These are phyloP conservation scores for Molanna angustata DNA, from an alignment of 2,888 invertebrate species.

Conservation along the genomic window DNA sequence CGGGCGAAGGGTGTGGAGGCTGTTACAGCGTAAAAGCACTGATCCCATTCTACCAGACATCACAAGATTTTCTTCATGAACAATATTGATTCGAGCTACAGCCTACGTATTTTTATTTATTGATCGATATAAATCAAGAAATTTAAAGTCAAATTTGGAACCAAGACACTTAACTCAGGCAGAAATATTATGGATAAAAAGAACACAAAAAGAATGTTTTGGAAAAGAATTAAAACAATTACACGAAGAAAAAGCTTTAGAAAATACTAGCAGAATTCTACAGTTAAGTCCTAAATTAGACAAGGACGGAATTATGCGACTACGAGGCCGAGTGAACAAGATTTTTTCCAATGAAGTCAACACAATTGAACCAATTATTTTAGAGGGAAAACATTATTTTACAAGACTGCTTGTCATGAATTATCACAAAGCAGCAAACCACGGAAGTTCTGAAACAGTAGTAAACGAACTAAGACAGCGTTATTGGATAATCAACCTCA, in stretches of 20 bases:
- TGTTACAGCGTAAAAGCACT: too few relatives aligned
- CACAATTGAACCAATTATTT: slow-evolving; percentile 24
- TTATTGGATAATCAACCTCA: slow-evolving; percentile 31
- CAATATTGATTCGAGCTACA: not conserved
- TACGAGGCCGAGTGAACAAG: not conserved
- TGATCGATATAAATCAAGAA: not conserved
- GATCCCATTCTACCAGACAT: not conserved
- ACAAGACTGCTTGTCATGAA: slow-evolving; percentile 28
- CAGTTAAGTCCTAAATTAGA: not conserved
- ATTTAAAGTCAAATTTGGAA: too few relatives aligned
- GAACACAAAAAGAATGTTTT: not conserved
- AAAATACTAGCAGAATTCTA: not conserved
- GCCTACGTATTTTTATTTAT: not conserved
- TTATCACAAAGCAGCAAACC: not conserved
- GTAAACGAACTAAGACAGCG: slow-evolving; percentile 33
- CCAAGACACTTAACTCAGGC: not conserved
- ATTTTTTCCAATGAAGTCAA: not conserved
- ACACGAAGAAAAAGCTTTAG: not conserved
- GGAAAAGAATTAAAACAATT: not conserved
- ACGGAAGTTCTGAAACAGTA: slow-evolving; percentile 20
- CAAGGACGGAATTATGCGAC: not conserved
- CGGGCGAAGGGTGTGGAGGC: too few relatives aligned
- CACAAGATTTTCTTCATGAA: not conserved
- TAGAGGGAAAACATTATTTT: slow-evolving; percentile 28
- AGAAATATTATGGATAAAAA: not conserved